Evolutionary conservation across 2,113 vertebrate genomes (phyloP), one percentile per base, ranked within the genome.

Genomic region (Megaceryle maxima): DNA sequence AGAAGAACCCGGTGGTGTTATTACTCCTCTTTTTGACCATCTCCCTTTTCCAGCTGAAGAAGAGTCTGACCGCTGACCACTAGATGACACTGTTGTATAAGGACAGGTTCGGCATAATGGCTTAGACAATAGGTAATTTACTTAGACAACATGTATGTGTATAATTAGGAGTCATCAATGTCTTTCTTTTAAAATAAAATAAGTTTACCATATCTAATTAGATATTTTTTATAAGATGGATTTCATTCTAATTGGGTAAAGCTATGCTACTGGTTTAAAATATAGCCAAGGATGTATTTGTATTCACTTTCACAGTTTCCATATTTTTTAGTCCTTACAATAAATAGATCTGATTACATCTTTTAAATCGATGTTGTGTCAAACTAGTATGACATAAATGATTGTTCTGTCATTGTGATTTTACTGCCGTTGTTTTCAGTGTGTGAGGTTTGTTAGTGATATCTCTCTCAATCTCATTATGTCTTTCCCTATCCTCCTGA

Each of bases 121-220:
- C 62, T 91, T 31, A 88, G 94, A 97, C 96, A 97, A 97, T 96
- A 96, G 97, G 97, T 97, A 93, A 98, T 98, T 98, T 98, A 97
- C 97, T 97, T 95, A 70, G 97, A 74, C 96, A 98, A 96, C 97
- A 95, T 97, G 96, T 92, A 97, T 97, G 96, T 93, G 96, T 97
- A 85, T 98, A 97, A 97, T 97, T 98, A 98, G 97, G 96, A 97
- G 94, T 96, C 98, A 97, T 98, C 97, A 97, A 85, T 96, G 97
- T 97, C 97, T 97, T 95, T 96, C 93, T 98, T 97, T 98, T 96
- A 94, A 97, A 97, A 97, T 96, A 96, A 98, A 97, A 97, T 97
- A 97, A 97, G 97, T 97, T 98, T 98, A 98, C 96, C 97, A 97
- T 98, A 97, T 97, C 97, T 98, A 98, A 98, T 98, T 98, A 97